Percentiles rank a stretch among this genome's conserved stretches.
phyloP scores from a whole-genome alignment of 2,797 vertebrate species.

The Lutjanus argentimaculatus region DNA sequence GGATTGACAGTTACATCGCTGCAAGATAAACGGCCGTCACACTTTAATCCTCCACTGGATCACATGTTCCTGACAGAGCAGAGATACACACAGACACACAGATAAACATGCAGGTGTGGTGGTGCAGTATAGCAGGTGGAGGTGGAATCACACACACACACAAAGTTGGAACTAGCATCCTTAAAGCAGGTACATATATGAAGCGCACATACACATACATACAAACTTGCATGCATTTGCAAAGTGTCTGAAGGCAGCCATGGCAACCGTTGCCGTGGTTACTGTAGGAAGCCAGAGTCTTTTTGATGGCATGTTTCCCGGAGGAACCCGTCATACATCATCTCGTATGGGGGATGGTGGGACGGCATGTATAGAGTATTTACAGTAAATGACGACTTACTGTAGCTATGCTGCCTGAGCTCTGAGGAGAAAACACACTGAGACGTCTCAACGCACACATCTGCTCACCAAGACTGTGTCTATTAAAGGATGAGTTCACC shows the following conservation, averaged over 20 bases:
- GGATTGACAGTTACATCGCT: conserved; percentile 60
- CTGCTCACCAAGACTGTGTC: not conserved
- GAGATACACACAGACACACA: conserved; percentile 13
- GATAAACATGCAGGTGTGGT: not conserved
- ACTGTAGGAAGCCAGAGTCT: conserved; percentile 57
- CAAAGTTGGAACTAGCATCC: too few relatives aligned
- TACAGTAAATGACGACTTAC: conserved; percentile 13
- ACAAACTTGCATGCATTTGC: conserved; percentile 35
- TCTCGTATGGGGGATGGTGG: conserved; percentile 25
- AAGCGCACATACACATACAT: not conserved
- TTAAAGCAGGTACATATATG: not conserved
- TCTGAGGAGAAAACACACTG: not conserved
- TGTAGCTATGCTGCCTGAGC: not conserved
- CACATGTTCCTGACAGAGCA: conserved; percentile 8
- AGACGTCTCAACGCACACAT: not conserved
- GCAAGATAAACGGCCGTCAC: conserved; percentile 50
- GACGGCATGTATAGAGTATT: conserved; percentile 11
- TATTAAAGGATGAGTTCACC: not conserved
- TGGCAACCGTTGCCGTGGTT: conserved; percentile 69
- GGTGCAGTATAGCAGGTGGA: conserved; percentile 19
- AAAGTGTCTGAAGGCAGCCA: conserved; percentile 52
- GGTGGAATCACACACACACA: not conserved
- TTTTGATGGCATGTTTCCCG: conserved; percentile 59
- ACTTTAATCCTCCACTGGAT: conserved; percentile 56
- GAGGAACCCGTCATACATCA: conserved; percentile 41